These are phyloP conservation scores for Melipona bicolor DNA, from an alignment of 2,888 invertebrate species.

Conservation along the genomic window DNA sequence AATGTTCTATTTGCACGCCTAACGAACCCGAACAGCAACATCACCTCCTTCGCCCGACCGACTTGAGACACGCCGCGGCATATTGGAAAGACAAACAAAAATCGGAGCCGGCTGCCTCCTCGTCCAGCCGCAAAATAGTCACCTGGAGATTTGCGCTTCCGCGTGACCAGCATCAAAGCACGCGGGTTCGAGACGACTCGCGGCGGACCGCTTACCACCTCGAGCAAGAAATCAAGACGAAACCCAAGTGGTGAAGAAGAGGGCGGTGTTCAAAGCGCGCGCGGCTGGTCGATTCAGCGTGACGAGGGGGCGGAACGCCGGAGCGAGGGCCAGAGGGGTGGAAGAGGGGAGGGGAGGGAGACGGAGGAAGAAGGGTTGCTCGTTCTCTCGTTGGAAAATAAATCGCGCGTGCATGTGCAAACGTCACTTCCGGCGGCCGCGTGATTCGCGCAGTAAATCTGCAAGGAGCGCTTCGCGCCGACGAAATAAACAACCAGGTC, in stretches of 20 bases:
- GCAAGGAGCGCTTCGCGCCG: constrained; percentile 64
- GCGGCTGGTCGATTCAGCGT: constrained; percentile 50
- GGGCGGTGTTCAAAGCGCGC: constrained; percentile 28
- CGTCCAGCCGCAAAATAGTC: constrained; percentile 18
- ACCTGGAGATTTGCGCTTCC: constrained; percentile 27
- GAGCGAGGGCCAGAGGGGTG: not conserved
- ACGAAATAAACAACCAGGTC: constrained; percentile 77
- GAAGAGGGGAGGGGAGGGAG: not conserved
- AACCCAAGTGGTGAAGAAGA: not conserved
- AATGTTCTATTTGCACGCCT: constrained; percentile 34
- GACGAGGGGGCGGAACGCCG: constrained; percentile 2
- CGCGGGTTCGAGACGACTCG: constrained; percentile 1
- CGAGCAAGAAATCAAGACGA: constrained; percentile 39
- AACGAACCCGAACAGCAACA: constrained; percentile 32
- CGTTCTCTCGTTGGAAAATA: constrained; percentile 56
- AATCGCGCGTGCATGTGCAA: constrained; percentile 54
- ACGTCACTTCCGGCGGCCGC: constrained; percentile 39
- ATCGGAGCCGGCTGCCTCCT: constrained; percentile 16
- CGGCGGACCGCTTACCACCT: constrained; percentile 6
- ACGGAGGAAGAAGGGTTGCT: not conserved
- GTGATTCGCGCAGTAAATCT: constrained; percentile 61
- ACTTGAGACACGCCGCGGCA: constrained; percentile 8
- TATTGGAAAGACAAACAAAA: constrained; percentile 49
- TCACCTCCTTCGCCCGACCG: not conserved
- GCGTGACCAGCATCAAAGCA: constrained; percentile 57